Conservation (phyloP, 2,888 invertebrate species). For the Leptarthrus brevirostris region DNA sequence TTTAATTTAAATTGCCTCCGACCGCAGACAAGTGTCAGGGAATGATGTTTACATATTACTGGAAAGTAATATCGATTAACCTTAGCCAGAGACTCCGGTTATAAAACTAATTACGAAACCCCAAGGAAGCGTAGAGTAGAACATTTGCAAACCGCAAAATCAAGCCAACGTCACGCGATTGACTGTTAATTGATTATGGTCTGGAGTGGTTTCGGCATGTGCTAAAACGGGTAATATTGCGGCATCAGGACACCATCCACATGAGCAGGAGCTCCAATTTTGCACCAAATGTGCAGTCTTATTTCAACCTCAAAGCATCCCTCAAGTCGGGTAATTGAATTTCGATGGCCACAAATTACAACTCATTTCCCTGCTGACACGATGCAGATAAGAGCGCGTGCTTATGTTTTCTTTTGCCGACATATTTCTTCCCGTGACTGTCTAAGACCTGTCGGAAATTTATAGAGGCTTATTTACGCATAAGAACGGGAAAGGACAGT, state of each 20-base stretch:
- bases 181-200: slow-evolving; percentile 34
- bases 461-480: slow-evolving; percentile 2
- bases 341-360: slow-evolving; percentile 31
- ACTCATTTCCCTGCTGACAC: neutral
- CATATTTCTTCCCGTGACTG: neutral
- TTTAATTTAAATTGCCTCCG: no score
- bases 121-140: neutral
- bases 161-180: slow-evolving; percentile 38
- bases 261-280: slow-evolving; percentile 12
- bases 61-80: slow-evolving; percentile 1
- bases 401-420: neutral
- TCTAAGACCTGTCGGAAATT: neutral
- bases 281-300: slow-evolving; percentile 8
- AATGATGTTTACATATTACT: slow-evolving; percentile 4
- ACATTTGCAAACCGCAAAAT: slow-evolving; percentile 23
- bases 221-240: neutral
- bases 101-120: neutral
- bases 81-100: neutral
- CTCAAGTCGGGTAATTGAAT: slow-evolving; percentile 19
- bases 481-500: slow-evolving; percentile 23
- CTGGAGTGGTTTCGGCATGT: slow-evolving; percentile 8
- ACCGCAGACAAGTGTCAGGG: no score
- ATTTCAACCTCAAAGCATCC: slow-evolving; percentile 1
- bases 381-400: slow-evolving; percentile 10
- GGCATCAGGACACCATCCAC: neutral